Evolutionary conservation across 2,113 vertebrate genomes (phyloP).

Genomic region (Antechinus flavipes): DNA sequence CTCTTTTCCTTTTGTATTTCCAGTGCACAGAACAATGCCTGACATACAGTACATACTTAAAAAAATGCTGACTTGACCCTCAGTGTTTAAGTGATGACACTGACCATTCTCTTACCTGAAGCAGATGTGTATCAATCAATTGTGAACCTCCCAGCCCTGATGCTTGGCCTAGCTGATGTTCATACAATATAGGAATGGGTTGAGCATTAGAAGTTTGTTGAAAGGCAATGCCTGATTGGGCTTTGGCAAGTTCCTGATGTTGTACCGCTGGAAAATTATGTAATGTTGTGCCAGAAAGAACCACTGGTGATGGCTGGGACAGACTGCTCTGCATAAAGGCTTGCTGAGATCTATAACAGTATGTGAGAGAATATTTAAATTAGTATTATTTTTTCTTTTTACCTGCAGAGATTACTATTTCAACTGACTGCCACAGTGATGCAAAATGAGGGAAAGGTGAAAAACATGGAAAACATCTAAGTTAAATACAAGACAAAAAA

Average conservation of each 20-base stretch:
- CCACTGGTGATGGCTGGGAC: constrained; percentile 95
- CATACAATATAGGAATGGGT: constrained; percentile 97
- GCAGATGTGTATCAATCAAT: constrained; percentile 96
- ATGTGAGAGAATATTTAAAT: constrained; percentile 34
- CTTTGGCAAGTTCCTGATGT: constrained; percentile 95
- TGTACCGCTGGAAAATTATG: constrained; percentile 97
- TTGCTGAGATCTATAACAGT: constrained; percentile 92
- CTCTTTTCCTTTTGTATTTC: background rate
- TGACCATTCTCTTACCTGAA: constrained; percentile 88
- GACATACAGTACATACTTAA: background rate
- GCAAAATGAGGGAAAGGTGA: background rate
- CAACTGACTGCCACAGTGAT: background rate
- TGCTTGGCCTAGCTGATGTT: constrained; percentile 95
- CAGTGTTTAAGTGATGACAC: background rate
- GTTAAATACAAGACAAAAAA: background rate
- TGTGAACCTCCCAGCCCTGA: constrained; percentile 96
- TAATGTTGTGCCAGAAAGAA: constrained; percentile 95
- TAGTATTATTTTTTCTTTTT: constrained; percentile 17
- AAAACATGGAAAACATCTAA: background rate
- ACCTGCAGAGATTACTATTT: background rate
- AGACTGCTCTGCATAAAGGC: constrained; percentile 97
- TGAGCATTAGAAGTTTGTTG: constrained; percentile 97
- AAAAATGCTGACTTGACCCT: background rate
- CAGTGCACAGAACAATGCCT: background rate
- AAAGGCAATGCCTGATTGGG: constrained; percentile 95